Conservation (phyloP, 1,140 invertebrate species). For the Drosophila murphyi region DNA sequence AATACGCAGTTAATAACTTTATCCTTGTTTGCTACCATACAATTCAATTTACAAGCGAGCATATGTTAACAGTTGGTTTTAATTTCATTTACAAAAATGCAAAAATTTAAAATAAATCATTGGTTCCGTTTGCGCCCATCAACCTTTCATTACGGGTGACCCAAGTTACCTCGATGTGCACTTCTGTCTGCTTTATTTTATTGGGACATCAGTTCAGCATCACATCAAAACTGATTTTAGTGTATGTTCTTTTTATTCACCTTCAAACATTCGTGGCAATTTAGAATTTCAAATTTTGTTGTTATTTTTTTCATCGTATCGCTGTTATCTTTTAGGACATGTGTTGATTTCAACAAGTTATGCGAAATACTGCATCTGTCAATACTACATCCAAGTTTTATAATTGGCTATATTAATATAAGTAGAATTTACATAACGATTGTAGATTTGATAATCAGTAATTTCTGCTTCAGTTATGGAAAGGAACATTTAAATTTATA, state of each 20-base stretch:
- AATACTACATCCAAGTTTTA: neutral
- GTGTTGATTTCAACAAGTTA: slow-evolving; percentile 12
- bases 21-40: neutral
- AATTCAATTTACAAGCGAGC: no score
- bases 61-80: no score
- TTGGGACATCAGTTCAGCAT: neutral
- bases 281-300: slow-evolving; percentile 12
- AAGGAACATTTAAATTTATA: no score
- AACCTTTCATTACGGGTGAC: no score
- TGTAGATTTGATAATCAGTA: no score
- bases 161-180: neutral
- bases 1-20: slow-evolving; percentile 1
- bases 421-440: no score
- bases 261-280: slow-evolving; percentile 18
- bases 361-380: neutral
- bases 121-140: no score
- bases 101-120: no score
- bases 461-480: no score
- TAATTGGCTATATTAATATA: neutral
- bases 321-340: slow-evolving; percentile 16
- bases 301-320: slow-evolving; percentile 16
- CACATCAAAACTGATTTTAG: slow-evolving; percentile 6
- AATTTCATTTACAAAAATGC: no score
- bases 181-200: neutral
- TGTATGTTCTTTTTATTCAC: slow-evolving; percentile 7